Evolutionary conservation across 2,797 vertebrate genomes (phyloP), one percentile per base, ranked within the genome.

Genomic region (Galaxias olidus): DNA sequence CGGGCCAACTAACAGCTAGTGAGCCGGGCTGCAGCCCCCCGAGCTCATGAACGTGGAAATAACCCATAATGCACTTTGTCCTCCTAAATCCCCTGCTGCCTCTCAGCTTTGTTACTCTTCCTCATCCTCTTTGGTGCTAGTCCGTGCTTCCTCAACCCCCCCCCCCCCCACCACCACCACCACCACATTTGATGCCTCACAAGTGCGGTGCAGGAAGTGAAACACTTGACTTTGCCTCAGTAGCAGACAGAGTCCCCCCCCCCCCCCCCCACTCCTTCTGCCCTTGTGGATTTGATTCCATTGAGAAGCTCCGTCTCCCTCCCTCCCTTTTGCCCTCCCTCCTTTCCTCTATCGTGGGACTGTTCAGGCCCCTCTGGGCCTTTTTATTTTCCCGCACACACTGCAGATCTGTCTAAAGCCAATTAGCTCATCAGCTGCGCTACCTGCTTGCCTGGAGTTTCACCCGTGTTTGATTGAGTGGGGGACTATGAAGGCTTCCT

Each of bases 241-340:
- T 56, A 30, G 17, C 59, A 49, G 48, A 42, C 45, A 45, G 56
- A 50, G 61, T 41, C 44, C 45, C 50, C 40, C 55, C 15, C 41
- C 59, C 1, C 18, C 19, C 59, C 1, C 41, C 4, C 57, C 46
- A 51, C 52, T 86, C 90, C 88, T 76, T 61, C 90, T 89, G 90
- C 89, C 89, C 89, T 91, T 89, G 90, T 90, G 89, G 86, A 9
- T 84, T 71, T 86, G 89, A 41, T 84, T 84, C 88, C 87, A 82
- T 47, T 78, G 84, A 83, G 79, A 75, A 65, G 64, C 79, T 69
- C 19, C n/a, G n/a, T n/a, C 54, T 17, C 1, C 44, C n/a, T n/a
- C 47, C 49, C 53, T 47, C 59, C 7, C 11, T 11, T 30, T 30
- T 30, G 30, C 59, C 55, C 78, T 57, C 18, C 75, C 78, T 64